These are phyloP conservation scores for Callospermophilus lateralis DNA, from an alignment of 2,113 vertebrate species.

Conservation along the genomic window DNA sequence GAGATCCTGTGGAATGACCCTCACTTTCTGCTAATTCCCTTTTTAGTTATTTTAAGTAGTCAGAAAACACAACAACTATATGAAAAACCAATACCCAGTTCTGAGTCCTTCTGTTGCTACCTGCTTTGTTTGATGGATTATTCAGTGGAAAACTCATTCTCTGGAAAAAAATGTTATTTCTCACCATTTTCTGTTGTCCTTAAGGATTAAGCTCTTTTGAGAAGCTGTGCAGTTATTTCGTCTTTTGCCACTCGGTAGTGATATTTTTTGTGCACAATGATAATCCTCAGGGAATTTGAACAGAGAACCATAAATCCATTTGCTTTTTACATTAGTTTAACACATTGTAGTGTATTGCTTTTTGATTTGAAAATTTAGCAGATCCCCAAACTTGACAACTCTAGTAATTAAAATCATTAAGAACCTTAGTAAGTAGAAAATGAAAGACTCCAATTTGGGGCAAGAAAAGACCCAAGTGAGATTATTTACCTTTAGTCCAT, in stretches of 20 bases:
- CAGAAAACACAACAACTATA: conserved; percentile 43
- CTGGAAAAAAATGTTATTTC: conserved; percentile 80
- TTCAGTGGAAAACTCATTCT: conserved; percentile 73
- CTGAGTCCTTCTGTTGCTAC: conserved; percentile 63
- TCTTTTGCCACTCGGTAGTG: conserved; percentile 76
- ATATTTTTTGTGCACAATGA: conserved; percentile 81
- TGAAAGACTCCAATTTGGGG: conserved; percentile 79
- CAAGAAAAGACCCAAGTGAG: conserved; percentile 81
- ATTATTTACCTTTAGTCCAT: conserved; percentile 54
- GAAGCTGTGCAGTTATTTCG: conserved; percentile 71
- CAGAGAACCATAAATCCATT: conserved; percentile 83
- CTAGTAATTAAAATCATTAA: conserved; percentile 70
- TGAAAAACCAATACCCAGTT: conserved; percentile 30
- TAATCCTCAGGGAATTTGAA: conserved; percentile 79
- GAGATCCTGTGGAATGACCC: neutral
- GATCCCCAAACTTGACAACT: conserved; percentile 71
- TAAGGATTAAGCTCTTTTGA: conserved; percentile 80
- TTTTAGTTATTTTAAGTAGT: conserved; percentile 68
- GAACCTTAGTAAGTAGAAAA: conserved; percentile 75
- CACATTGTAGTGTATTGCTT: conserved; percentile 72
- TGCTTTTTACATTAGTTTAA: conserved; percentile 70
- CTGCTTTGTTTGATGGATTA: conserved; percentile 68
- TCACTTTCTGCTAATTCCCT: conserved; percentile 47
- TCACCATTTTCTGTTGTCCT: conserved; percentile 77
- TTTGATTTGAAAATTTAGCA: conserved; percentile 78